Evolutionary conservation across 2,797 vertebrate genomes (phyloP), one percentile per base, ranked within the genome.

Genomic region (Remorina albescens): DNA sequence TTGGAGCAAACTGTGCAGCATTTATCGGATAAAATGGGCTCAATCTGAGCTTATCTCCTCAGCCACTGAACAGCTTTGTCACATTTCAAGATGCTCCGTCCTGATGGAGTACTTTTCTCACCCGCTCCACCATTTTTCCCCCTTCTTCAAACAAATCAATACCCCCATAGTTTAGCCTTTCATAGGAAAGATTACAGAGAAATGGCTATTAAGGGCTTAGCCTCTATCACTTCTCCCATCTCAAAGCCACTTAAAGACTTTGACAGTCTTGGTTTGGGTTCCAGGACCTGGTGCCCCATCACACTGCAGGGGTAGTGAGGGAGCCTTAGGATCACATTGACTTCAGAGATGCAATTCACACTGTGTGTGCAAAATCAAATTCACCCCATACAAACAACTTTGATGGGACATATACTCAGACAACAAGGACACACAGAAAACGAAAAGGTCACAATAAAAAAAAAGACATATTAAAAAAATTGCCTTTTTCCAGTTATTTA

Each of bases 121-220:
- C 87, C 81, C 70, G 81, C 90, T 86, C 88, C 79, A 80, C 73
- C 74, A 79, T 82, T 85, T 82, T 84, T 69, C 12, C 30, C 74
- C 83, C 82, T 77, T 89, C 82, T 86, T 91, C 89, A 92, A 94
- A 95, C 94, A 93, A 95, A 95, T 95, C 95, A 95, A 95, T 95
- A 94, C 90, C 71, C 87, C 91, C 86, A 91, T 94, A 95, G 92
- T 95, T 94, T 94, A 94, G 93, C 90, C 93, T 93, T 95, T 95
- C 93, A 95, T 95, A 94, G 91, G 92, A 94, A 94, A 95, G 95
- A 95, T 95, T 95, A 95, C 94, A 95, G 93, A 94, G 94, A 94
- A 95, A 95, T 95, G 90, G 93, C 94, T 94, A 95, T 95, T 95
- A 95, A 93, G 92, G 94, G 93, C 93, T 95, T 95, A 94, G 92